phyloP scores from a whole-genome alignment of 2,888 invertebrate species.

The Oeneis ivallda region DNA sequence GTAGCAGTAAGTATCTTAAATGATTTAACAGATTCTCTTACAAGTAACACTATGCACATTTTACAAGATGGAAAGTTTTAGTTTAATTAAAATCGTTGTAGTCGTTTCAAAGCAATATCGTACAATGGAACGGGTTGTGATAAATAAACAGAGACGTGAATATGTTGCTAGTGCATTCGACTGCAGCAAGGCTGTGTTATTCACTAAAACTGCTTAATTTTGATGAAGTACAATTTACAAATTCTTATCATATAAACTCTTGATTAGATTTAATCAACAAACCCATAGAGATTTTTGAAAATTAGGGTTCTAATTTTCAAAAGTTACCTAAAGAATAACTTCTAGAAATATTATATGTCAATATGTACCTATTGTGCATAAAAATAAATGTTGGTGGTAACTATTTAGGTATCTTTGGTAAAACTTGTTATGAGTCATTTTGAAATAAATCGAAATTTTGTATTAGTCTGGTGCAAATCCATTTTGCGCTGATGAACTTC shows the following conservation, averaged over 20 bases:
- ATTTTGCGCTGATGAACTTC: slow-evolving; percentile 20
- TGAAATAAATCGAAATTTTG: slow-evolving; percentile 16
- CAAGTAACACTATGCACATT: not conserved
- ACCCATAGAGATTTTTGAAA: no score
- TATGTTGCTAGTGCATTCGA: slow-evolving; percentile 32
- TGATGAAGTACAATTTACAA: not conserved
- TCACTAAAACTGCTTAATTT: slow-evolving; percentile 11
- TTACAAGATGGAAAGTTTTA: slow-evolving; percentile 15
- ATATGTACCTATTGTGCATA: no score
- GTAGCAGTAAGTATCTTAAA: not conserved
- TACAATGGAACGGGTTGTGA: slow-evolving; percentile 28
- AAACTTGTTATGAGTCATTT: not conserved
- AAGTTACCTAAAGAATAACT: no score
- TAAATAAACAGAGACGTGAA: slow-evolving; percentile 34
- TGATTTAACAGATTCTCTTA: not conserved
- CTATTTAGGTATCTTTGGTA: not conserved
- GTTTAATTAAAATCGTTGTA: slow-evolving; percentile 31
- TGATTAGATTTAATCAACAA: no score
- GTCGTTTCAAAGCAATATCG: slow-evolving; percentile 30
- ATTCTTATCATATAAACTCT: not conserved
- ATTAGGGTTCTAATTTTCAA: no score
- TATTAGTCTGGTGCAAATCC: slow-evolving; percentile 6
- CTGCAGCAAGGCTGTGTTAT: slow-evolving; percentile 20
- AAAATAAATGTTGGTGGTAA: no score
- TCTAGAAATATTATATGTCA: no score